Base-by-base conservation (phyloP, 1,140 invertebrate genomes). In the Uloborus diversus region DNA sequence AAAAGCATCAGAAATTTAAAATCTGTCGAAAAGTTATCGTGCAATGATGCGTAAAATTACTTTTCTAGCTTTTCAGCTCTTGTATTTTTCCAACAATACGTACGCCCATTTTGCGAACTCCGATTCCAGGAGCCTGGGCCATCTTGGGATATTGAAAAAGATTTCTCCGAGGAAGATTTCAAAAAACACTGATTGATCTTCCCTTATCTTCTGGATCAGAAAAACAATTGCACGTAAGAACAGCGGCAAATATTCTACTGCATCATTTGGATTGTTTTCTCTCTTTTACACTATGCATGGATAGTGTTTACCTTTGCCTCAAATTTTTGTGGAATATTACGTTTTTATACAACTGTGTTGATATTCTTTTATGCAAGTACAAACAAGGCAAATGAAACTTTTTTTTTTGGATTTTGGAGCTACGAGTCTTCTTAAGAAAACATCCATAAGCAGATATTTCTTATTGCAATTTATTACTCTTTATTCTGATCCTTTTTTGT, bases 41-140 rank as follows among this genome's bases (percentile, higher is more conserved):
- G 71, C 57, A 75, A 75, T 62, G 71, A 35, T 64, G 71, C 59
- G 20, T 32, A 68, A 68, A 68, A 68, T 68, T 51, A 47, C 51
- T 68, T 68, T 27, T 49, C 47, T 23, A 4, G n/a, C n/a, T n/a
- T n/a, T n/a, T 32, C 32, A 20, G 4, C 23, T 23, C 23, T 3
- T 5, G 17, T 62, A 4, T 62, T 62, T 17, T 1, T 30, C 59
- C 30, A 4, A 57, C 20, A 23, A n/a, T n/a, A n/a, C n/a, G n/a
- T n/a, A n/a, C n/a, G n/a, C 30, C 28, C 30, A 28, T 75, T 51
- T 51, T n/a, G n/a, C n/a, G n/a, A n/a, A 25, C 53, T 75, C 37
- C 57, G 14, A 9, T 47, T 49, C 47, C 20, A n/a, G 57, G 35
- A 59, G n/a, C 32, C 57, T n/a, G n/a, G n/a, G n/a, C n/a, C 30